Conservation (phyloP, 1,140 invertebrate genomes). For the Plodia interpunctella region DNA sequence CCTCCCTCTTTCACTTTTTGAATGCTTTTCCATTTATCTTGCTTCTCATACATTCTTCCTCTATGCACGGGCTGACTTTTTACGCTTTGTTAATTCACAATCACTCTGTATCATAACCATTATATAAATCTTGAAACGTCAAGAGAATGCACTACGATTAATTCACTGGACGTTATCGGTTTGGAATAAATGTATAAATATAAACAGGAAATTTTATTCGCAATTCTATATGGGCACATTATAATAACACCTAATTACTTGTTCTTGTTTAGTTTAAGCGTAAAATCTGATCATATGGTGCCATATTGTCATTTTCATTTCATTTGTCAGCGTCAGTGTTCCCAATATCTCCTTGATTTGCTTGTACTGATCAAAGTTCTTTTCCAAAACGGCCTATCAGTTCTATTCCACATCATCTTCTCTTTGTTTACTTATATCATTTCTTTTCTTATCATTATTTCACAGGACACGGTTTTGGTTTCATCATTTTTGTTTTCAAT, state of each 20-base stretch:
- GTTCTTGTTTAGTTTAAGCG: conserved; percentile 34
- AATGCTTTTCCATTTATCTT: conserved; percentile 71
- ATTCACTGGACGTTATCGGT: conserved; percentile 47
- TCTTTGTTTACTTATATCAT: conserved; percentile 52
- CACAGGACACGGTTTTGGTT: conserved; percentile 49
- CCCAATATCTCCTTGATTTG: conserved; percentile 57
- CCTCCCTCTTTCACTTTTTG: conserved; percentile 64
- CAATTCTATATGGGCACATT: conserved; percentile 42
- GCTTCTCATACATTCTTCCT: conserved; percentile 70
- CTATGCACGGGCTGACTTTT: conserved; percentile 73
- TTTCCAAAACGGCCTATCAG: conserved; percentile 76
- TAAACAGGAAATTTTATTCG: conserved; percentile 21
- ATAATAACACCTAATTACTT: conserved; percentile 27
- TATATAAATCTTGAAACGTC: conserved; percentile 44
- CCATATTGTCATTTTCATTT: conserved; percentile 49
- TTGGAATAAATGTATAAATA: conserved; percentile 39
- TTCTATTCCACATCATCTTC: conserved; percentile 62
- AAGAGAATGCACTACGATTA: conserved; percentile 55
- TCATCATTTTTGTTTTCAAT: conserved; percentile 31
- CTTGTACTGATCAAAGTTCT: conserved; percentile 61
- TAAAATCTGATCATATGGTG: conserved; percentile 30
- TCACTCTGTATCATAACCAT: conserved; percentile 69
- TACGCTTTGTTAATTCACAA: conserved; percentile 66
- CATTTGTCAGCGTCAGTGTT: conserved; percentile 55
- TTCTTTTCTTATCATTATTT: conserved; percentile 52